Evolutionary conservation across 2,113 vertebrate species (phyloP).

Genomic region (human): GRCh38 chr5:32414501-32415000

Average conservation of each 20-base stretch:
- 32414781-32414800: not conserved
- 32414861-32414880: not conserved
- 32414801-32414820: not conserved
- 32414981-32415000: conserved; percentile 97
- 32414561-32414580: not conserved
- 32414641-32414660: conserved; percentile 45
- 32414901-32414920: not conserved
- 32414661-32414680: not conserved
- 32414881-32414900: conserved; percentile 13
- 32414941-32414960: conserved; percentile 26
- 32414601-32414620: not conserved
- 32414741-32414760: conserved; percentile 17
- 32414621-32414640: not conserved
- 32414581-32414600: not conserved
- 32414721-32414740: not conserved
- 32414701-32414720: conserved; percentile 1
- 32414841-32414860: not conserved
- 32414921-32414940: not conserved
- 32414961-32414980: conserved; percentile 95
- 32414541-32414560: conserved; percentile 29
- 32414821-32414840: not conserved
- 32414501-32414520: not conserved
- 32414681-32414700: not conserved
- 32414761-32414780: not conserved
- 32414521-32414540: conserved; percentile 24